Evolutionary conservation across 37 sponge, comb jelly and placozoan genomes (phyloP), one percentile per base, ranked within the genome.

Genomic region (Bolinopsis microptera): DNA sequence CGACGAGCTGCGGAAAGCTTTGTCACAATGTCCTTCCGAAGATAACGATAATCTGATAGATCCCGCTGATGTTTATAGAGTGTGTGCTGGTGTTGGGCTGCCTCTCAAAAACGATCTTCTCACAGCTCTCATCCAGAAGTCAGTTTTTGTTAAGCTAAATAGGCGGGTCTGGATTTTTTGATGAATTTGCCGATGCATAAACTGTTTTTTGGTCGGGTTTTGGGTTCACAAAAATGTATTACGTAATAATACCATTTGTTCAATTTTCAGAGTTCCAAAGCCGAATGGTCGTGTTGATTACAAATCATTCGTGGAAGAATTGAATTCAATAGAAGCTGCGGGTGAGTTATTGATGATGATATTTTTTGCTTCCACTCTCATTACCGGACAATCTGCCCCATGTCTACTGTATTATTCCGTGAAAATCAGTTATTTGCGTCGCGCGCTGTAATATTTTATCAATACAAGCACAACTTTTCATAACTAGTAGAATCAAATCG

Each of bases 181-280:
- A n/a, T n/a, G n/a, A n/a, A n/a, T n/a, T n/a, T n/a, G n/a, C n/a
- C n/a, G n/a, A n/a, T n/a, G n/a, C n/a, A n/a, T n/a, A n/a, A n/a
- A n/a, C n/a, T n/a, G n/a, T n/a, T n/a, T n/a, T n/a, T n/a, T n/a
- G n/a, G n/a, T n/a, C n/a, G n/a, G n/a, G n/a, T n/a, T n/a, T n/a
- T n/a, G n/a, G n/a, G n/a, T n/a, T n/a, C n/a, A n/a, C n/a, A n/a
- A n/a, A n/a, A n/a, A n/a, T n/a, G n/a, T n/a, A n/a, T n/a, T n/a
- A n/a, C n/a, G n/a, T n/a, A n/a, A n/a, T n/a, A n/a, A n/a, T n/a
- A n/a, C n/a, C n/a, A n/a, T n/a, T n/a, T n/a, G n/a, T n/a, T n/a
- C n/a, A 32, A 32, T 36, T 80, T 80, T 80, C 82, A 80, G 82
- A 22, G 35, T 32, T 22, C 82, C 82, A 1, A 80, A 80, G 38